Evolutionary conservation across 1,140 invertebrate genomes (phyloP).

Genomic region (Mycetomoellerius zeteki): DNA sequence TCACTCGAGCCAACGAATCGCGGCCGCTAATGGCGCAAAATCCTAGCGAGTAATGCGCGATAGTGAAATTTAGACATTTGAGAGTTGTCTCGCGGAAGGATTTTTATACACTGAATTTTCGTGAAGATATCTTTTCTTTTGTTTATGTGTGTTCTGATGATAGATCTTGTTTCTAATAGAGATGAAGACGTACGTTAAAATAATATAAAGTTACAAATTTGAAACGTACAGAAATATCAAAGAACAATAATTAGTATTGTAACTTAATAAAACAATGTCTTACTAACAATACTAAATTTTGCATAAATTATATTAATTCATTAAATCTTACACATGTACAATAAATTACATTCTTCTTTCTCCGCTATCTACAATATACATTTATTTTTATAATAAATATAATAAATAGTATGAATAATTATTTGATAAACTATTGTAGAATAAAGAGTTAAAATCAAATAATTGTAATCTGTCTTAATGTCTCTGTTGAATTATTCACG

Average conservation of each 20-base stretch:
- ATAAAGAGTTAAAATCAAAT: neutral
- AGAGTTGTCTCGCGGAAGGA: constrained; percentile 1
- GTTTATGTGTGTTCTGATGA: neutral
- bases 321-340: neutral
- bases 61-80: constrained; percentile 40
- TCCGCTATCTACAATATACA: too few relatives aligned
- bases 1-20: constrained; percentile 53
- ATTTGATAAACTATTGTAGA: neutral
- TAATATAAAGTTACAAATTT: neutral
- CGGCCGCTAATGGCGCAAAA: constrained; percentile 51
- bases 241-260: neutral
- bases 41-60: constrained; percentile 27
- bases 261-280: constrained; percentile 3
- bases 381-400: neutral
- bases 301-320: neutral
- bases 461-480: neutral
- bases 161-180: neutral
- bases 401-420: constrained; percentile 23
- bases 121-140: neutral
- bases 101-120: neutral
- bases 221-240: neutral
- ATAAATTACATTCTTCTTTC: neutral
- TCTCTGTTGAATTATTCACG: constrained; percentile 40
- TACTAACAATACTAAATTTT: neutral
- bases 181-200: neutral